Evolutionary conservation across 1,140 invertebrate genomes (phyloP), one percentile per base, ranked within the genome.

Genomic region (Leptopilina boulardi): DNA sequence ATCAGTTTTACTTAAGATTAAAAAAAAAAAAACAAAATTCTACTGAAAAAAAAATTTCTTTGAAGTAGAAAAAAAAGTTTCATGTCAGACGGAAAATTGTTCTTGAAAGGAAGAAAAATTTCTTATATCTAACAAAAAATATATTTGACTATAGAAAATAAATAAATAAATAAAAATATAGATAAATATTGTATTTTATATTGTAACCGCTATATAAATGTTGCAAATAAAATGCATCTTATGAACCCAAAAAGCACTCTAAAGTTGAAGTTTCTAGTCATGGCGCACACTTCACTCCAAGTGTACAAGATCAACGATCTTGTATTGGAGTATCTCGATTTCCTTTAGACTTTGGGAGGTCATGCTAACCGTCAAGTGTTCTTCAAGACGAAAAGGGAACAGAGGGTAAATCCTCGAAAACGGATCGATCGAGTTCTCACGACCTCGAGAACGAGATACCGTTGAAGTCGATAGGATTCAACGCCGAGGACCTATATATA

Each of bases 351-450:
- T 66, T n/a, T n/a, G 54, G 59, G 59, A 66, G 59, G 59, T 66
- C 59, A 66, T n/a, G 59, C 23, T 30, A n/a, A 23, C 30, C 26
- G 59, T 66, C 26, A 66, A 66, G 26, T 30, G 26, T 30, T 66
- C 59, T 66, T 66, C 59, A 66, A 66, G 23, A 30, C 59, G 26
- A 34, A 66, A 66, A 59, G 6, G 59, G 15, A 66, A 34, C 13
- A 34, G 21, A 30, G 26, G 26, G 26, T 4, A 30, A 30, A 66
- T 66, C 59, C 59, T 66, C 21, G 13, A 66, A 30, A 30, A 30
- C 59, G 26, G 59, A 26, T 66, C 59, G 59, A 66, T 66, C 59
- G 59, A 66, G 26, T 34, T 66, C 59, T 66, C 59, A 66, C 59
- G 26, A 26, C 26, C 59, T 30, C 23, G 59, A 66, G 59, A 66